phyloP scores from a whole-genome alignment of 2,888 invertebrate species.

The Steinernema hermaphroditum region DNA sequence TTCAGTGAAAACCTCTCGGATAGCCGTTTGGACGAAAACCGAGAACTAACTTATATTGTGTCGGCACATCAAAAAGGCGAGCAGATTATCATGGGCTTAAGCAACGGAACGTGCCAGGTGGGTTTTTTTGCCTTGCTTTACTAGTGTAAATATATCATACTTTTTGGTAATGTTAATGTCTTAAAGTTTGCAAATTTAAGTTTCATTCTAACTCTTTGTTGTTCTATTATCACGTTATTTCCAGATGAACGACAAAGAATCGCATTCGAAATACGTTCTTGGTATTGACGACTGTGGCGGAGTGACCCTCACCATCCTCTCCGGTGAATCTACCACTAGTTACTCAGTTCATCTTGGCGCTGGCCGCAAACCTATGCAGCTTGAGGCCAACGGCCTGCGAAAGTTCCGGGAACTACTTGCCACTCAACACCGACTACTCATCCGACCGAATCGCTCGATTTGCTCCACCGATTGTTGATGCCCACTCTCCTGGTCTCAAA shows the following conservation, averaged over 20 bases:
- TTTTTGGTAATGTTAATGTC: too few relatives aligned
- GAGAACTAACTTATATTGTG: slow-evolving; percentile 1
- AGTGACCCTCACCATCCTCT: slow-evolving; percentile 16
- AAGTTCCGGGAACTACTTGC: slow-evolving; percentile 20
- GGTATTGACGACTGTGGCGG: slow-evolving; percentile 21
- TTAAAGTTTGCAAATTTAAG: too few relatives aligned
- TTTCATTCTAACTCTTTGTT: neutral
- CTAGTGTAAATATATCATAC: too few relatives aligned
- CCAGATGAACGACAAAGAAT: slow-evolving; percentile 26
- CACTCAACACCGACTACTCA: slow-evolving; percentile 11
- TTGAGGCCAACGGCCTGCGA: neutral
- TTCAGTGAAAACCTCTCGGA: slow-evolving; percentile 12
- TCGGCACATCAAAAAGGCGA: slow-evolving; percentile 17
- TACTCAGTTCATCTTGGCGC: slow-evolving; percentile 9
- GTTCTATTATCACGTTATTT: neutral
- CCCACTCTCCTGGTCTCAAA: slow-evolving; percentile 20
- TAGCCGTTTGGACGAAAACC: slow-evolving; percentile 4
- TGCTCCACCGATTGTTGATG: slow-evolving; percentile 21
- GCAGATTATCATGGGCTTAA: slow-evolving; percentile 18
- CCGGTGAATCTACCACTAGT: neutral
- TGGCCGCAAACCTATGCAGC: neutral
- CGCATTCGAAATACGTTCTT: slow-evolving; percentile 16
- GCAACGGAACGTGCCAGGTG: slow-evolving; percentile 25
- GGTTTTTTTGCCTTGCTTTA: too few relatives aligned
- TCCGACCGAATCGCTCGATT: slow-evolving; percentile 13